These are phyloP conservation scores for Flexamia atlantica DNA, from an alignment of 2,888 invertebrate species.

Conservation along the genomic window DNA sequence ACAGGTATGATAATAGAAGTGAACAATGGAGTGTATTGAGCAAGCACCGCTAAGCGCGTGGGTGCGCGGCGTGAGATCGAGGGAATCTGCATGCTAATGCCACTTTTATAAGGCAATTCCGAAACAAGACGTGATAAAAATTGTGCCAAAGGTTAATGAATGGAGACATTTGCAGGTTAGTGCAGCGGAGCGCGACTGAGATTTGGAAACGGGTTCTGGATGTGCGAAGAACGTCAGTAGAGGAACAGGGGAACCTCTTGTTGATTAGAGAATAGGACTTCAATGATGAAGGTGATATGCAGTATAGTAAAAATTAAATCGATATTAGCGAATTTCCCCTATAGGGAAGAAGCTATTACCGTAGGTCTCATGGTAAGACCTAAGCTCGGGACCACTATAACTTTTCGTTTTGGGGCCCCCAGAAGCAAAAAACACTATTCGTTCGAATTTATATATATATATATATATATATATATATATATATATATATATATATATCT, in stretches of 20 bases:
- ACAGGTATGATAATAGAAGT: conserved; percentile 53
- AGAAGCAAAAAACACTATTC: no score
- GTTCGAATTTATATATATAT: no score
- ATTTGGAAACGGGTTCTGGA: neutral
- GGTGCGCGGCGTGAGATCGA: conserved; percentile 31
- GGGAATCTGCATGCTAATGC: conserved; percentile 47
- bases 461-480: no score
- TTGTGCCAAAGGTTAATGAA: conserved; percentile 58
- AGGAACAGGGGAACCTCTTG: neutral
- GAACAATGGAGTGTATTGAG: conserved; percentile 49
- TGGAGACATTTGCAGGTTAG: conserved; percentile 42
- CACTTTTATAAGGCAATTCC: conserved; percentile 52
- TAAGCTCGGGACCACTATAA: no score
- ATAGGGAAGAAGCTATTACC: no score
- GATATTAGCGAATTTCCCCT: no score
- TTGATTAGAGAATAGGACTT: no score
- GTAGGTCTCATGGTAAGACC: no score
- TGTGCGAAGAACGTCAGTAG: neutral
- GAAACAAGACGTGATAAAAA: conserved; percentile 57
- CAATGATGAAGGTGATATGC: no score
- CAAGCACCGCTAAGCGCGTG: conserved; percentile 48
- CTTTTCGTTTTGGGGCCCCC: no score
- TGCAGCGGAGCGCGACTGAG: conserved; percentile 15
- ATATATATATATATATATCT: no score
- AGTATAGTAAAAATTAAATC: no score